These are phyloP conservation scores for Syngnathus scovelli DNA, from an alignment of 2,113 vertebrate species.

Conservation along the genomic window DNA sequence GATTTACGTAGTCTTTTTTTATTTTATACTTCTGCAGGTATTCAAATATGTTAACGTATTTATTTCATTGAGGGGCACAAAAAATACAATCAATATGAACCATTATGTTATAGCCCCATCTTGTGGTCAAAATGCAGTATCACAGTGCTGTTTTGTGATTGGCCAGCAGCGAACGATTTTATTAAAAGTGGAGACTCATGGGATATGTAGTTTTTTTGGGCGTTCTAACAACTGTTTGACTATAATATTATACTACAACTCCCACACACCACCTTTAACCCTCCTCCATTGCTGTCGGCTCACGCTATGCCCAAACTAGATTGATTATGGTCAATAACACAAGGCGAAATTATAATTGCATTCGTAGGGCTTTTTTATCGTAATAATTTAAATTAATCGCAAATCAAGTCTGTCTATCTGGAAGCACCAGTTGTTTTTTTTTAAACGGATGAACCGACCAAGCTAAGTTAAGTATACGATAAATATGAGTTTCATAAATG, in stretches of 20 bases:
- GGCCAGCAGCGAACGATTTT: not conserved
- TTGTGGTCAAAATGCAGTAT: not conserved
- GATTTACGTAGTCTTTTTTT: no score
- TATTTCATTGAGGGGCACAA: no score
- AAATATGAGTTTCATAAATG: not conserved
- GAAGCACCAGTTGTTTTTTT: not conserved
- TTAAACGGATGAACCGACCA: not conserved
- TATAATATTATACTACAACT: not conserved
- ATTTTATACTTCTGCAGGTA: no score
- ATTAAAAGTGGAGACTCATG: not conserved
- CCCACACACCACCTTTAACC: not conserved
- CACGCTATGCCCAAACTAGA: not conserved
- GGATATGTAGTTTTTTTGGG: not conserved
- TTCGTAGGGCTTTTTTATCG: not conserved
- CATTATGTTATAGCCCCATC: not conserved
- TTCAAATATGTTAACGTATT: not conserved
- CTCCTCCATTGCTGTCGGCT: not conserved
- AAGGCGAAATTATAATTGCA: not conserved
- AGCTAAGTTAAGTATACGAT: slow-evolving; percentile 7
- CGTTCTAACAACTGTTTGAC: not conserved
- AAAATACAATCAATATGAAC: no score
- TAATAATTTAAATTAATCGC: no score
- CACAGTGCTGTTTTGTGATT: not conserved
- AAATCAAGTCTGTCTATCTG: not conserved
- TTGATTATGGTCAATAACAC: not conserved